Base-by-base conservation (phyloP, 2,888 invertebrate species). In the Eledone cirrhosa region DNA sequence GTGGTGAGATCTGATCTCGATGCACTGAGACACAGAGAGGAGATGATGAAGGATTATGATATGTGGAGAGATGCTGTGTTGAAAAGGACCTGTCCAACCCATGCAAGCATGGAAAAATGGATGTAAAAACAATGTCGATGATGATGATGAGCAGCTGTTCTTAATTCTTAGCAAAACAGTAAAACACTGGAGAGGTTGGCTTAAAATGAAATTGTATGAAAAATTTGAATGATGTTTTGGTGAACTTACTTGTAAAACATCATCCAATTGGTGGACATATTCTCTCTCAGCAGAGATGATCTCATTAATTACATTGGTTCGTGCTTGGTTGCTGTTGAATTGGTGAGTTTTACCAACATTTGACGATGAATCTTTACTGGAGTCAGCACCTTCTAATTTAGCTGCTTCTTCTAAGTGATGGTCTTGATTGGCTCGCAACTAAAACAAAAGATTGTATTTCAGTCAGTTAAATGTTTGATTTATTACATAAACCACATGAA, bases 231-330 rank as follows among this genome's bases (percentile, higher is more conserved):
- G 11, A 41, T 41, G 41, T 11, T 8, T 41, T 41, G 41, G 41
- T 41, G 5, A 41, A 77, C 84, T 82, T 81, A 91, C 91, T 88
- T 93, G 92, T 11, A 93, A 92, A 27, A 93, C 92, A 89, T 93
- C 93, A 82, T 92, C 91, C 78, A 96, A 91, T 83, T 95, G 93
- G 88, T 94, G 94, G 19, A 96, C 95, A 91, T 96, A 96, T 90
- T 96, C 96, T 63, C 94, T 91, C 91, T 96, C 96, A 0, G 96
- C 96, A 87, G 94, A 93, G 83, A 96, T 93, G 83, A 96, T 93
- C 90, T 96, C 96, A 76, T 94, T 93, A 81, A 96, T 94, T 24
- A 96, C 94, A 90, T 94, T 95, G 27, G 91, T 90, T 29, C 92
- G 86, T 14, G 92, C 90, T 84, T 93, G 92, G 84, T 93, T 92